These are phyloP conservation scores for Parnassius orleans DNA, from an alignment of 2,888 invertebrate genomes.

Conservation along the genomic window DNA sequence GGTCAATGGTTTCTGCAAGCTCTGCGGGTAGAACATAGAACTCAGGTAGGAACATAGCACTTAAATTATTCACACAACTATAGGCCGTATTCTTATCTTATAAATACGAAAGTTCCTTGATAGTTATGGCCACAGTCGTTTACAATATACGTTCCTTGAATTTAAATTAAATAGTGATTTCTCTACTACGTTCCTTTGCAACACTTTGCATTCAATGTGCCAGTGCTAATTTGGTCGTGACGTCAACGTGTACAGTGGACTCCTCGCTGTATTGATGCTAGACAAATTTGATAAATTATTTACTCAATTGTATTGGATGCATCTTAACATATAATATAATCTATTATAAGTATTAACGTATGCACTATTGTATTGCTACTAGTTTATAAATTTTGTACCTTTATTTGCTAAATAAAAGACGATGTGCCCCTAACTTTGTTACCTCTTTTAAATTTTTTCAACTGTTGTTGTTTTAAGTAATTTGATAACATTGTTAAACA, in stretches of 20 bases:
- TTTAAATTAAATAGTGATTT: constrained; percentile 22
- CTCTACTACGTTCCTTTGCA: constrained; percentile 8
- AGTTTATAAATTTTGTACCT: too few species aligned
- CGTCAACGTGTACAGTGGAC: constrained; percentile 2
- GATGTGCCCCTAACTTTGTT: too few species aligned
- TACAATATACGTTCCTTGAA: constrained; percentile 17
- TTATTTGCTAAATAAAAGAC: too few species aligned
- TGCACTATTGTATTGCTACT: too few species aligned
- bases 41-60: not conserved
- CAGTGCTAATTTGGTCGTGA: constrained; percentile 30
- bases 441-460: too few species aligned
- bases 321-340: too few species aligned
- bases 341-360: too few species aligned
- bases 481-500: too few species aligned
- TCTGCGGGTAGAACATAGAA: constrained; percentile 10
- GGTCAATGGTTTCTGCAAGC: constrained; percentile 48
- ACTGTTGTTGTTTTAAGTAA: too few species aligned
- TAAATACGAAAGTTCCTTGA: constrained; percentile 8
- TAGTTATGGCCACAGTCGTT: constrained; percentile 2
- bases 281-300: too few species aligned
- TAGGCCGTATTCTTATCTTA: constrained; percentile 6
- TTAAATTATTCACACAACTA: constrained; percentile 6
- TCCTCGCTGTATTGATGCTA: too few species aligned
- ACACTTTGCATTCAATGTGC: constrained; percentile 16
- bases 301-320: too few species aligned